Percentiles rank a stretch among this genome's conserved stretches.
These are phyloP conservation scores for Elephantulus edwardii DNA, from an alignment of 2,113 vertebrate species.

Conservation along the genomic window DNA sequence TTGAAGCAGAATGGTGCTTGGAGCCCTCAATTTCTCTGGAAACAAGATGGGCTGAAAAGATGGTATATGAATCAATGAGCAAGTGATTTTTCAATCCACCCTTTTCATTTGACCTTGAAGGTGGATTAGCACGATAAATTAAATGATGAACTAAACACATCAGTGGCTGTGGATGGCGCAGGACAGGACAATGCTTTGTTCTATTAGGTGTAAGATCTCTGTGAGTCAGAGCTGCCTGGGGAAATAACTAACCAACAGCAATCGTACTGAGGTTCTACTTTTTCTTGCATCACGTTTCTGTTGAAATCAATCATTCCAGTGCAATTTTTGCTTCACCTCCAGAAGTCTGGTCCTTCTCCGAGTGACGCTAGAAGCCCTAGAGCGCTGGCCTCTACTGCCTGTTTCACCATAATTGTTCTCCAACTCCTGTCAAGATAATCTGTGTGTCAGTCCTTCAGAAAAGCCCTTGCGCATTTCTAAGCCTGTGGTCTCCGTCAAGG, in stretches of 20 bases:
- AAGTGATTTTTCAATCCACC: neutral
- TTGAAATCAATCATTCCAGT: neutral
- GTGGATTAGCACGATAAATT: neutral
- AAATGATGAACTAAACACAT: neutral
- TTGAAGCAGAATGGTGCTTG: neutral
- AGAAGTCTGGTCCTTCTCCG: neutral
- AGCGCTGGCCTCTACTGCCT: neutral
- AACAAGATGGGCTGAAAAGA: neutral
- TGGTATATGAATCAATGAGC: neutral
- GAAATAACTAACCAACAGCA: neutral
- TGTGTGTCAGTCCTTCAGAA: neutral
- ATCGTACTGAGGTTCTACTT: neutral
- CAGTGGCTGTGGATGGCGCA: neutral
- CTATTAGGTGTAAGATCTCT: neutral
- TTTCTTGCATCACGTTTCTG: neutral
- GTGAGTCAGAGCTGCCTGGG: neutral
- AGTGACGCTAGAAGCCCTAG: neutral
- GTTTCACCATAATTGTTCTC: neutral
- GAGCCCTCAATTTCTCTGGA: neutral
- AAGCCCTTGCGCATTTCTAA: neutral
- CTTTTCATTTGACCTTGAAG: neutral
- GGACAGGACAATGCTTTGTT: neutral
- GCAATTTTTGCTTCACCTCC: neutral
- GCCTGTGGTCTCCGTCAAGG: neutral
- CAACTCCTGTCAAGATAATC: neutral